Evolutionary conservation across 2,888 invertebrate genomes (phyloP).

Genomic region (Meiosimyza decipiens): DNA sequence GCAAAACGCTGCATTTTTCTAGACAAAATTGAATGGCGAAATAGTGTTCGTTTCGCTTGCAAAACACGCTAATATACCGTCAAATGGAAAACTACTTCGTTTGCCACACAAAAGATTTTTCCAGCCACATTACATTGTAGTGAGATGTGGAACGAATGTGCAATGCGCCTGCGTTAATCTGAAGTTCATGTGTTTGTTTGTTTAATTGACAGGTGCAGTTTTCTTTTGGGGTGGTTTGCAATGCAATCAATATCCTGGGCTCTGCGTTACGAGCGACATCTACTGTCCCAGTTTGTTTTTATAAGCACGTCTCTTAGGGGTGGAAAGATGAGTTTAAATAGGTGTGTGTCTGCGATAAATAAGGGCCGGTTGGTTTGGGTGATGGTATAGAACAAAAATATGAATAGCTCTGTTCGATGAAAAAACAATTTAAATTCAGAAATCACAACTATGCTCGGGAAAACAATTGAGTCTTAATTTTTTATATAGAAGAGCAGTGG

Average conservation of each 20-base stretch:
- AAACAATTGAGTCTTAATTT: no score
- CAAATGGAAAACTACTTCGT: slow-evolving; percentile 23
- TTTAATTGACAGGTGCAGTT: slow-evolving; percentile 19
- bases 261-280: not conserved
- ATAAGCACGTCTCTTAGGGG: no score
- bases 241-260: slow-evolving; percentile 27
- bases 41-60: not conserved
- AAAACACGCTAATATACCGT: slow-evolving; percentile 20
- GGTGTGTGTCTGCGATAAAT: no score
- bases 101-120: not conserved
- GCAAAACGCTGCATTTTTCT: no score
- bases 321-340: no score
- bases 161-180: slow-evolving; percentile 19
- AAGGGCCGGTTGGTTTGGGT: no score
- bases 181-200: not conserved
- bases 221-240: slow-evolving; percentile 13
- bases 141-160: not conserved
- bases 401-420: no score
- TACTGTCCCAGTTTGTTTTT: not conserved
- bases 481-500: no score
- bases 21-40: no score
- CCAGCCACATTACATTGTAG: not conserved
- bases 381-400: no score
- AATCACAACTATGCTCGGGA: no score
- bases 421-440: no score